A percentile compares a stretch with the other conserved stretches of the same genome.
Conservation (phyloP, 2,797 vertebrate species). For the Tragelaphus oryx region DNA sequence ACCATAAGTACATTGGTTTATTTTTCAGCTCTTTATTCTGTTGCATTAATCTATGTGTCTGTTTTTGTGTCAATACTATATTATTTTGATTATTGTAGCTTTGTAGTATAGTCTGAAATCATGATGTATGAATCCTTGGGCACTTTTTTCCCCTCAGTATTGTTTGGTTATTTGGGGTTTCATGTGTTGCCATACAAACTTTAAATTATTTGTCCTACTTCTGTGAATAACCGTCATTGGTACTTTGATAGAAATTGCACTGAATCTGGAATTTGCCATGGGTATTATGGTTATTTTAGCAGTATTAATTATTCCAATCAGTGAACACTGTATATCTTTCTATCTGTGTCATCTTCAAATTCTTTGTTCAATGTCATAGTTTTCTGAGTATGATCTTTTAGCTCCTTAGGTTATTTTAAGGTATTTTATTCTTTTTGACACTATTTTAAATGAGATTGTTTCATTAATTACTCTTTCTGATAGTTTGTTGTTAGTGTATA, state of each 20-base stretch:
- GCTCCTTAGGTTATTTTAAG: not conserved
- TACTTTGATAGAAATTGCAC: not conserved
- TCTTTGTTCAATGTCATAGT: not conserved
- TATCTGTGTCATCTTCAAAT: not conserved
- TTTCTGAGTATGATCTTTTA: not conserved
- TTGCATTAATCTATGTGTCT: not conserved
- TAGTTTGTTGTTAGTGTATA: not conserved
- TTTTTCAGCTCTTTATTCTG: not conserved
- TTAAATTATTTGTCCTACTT: not conserved
- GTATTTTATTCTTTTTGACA: not conserved
- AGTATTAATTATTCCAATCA: not conserved
- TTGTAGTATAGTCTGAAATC: not conserved
- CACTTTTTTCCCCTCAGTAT: not conserved
- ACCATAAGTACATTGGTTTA: not conserved
- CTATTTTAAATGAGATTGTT: not conserved
- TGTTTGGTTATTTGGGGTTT: not conserved
- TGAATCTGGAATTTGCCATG: not conserved
- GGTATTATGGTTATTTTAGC: not conserved
- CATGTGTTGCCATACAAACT: not conserved
- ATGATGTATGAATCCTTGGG: not conserved
- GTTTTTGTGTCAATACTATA: not conserved
- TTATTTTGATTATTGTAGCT: not conserved
- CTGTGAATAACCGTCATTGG: not conserved
- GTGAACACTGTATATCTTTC: not conserved
- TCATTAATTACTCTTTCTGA: not conserved